phyloP scores from a whole-genome alignment of 2,113 vertebrate species.

The Cynoglossus semilaevis region DNA sequence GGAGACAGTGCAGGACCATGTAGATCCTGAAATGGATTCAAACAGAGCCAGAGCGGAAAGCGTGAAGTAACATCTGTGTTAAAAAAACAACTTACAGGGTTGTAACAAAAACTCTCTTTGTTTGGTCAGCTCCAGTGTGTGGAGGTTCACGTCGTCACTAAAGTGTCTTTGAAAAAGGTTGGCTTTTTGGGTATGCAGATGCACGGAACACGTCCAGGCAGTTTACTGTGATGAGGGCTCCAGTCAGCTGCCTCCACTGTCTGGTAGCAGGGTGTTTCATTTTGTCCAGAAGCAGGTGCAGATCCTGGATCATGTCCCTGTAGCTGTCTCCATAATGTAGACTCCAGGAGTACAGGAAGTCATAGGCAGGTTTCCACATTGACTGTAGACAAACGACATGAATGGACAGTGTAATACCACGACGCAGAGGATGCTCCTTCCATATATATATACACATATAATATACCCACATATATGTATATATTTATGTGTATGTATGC shows the following conservation, averaged over 20 bases:
- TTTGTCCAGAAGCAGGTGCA: slow-evolving; percentile 90
- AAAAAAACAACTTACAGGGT: neutral
- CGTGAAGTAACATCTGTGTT: slow-evolving; percentile 3
- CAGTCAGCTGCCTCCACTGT: slow-evolving; percentile 91
- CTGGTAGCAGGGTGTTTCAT: slow-evolving; percentile 94
- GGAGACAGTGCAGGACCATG: slow-evolving; percentile 23
- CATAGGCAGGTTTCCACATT: slow-evolving; percentile 99
- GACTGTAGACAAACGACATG: slow-evolving; percentile 72
- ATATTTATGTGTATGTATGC: no score
- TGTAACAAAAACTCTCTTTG: slow-evolving; percentile 20
- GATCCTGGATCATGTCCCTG: slow-evolving; percentile 89
- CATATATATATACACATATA: no score
- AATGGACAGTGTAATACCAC: slow-evolving; percentile 1
- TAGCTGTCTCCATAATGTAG: slow-evolving; percentile 85
- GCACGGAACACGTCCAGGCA: slow-evolving; percentile 84
- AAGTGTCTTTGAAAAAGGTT: slow-evolving; percentile 14
- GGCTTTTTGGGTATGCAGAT: slow-evolving; percentile 77
- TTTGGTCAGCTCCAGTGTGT: slow-evolving; percentile 11
- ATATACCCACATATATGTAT: no score
- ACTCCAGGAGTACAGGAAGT: slow-evolving; percentile 93
- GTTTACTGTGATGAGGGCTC: slow-evolving; percentile 87
- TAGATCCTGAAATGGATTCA: slow-evolving; percentile 2
- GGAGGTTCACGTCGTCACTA: neutral
- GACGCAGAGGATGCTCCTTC: neutral
- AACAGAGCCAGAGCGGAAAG: neutral